Conservation (phyloP, 2,113 vertebrate genomes). For the Ifrita kowaldi region DNA sequence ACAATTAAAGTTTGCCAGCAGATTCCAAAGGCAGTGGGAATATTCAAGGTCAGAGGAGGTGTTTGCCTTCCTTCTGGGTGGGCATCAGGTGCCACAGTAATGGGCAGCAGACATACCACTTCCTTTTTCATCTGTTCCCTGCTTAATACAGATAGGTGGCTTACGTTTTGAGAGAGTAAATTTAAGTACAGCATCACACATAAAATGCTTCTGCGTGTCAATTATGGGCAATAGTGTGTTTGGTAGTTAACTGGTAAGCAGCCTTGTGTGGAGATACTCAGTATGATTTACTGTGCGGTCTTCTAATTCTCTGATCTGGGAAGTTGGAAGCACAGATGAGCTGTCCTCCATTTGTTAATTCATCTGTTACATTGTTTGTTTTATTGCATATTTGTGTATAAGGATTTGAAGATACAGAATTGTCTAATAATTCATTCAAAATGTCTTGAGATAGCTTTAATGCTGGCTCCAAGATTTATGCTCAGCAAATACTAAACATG, state of each 20-base stretch:
- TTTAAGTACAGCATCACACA: background rate
- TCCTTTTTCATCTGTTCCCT: background rate
- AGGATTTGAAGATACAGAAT: background rate
- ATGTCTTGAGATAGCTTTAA: constrained; percentile 67
- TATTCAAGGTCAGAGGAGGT: background rate
- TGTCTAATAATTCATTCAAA: constrained; percentile 25
- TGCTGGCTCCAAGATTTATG: background rate
- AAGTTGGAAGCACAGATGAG: background rate
- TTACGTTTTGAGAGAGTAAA: background rate
- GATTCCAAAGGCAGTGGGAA: background rate
- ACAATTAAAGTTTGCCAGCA: background rate
- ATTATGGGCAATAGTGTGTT: background rate
- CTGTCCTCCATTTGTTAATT: constrained; percentile 34
- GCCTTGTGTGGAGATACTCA: background rate
- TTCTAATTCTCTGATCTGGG: constrained; percentile 21
- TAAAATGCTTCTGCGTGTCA: background rate
- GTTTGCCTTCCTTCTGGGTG: background rate
- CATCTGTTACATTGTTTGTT: constrained; percentile 16
- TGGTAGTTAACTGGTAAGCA: constrained; percentile 17
- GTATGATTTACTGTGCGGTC: constrained; percentile 31
- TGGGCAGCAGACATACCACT: background rate
- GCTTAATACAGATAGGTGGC: background rate
- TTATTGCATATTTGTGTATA: constrained; percentile 28
- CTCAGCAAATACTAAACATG: background rate
- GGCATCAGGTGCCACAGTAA: background rate